phyloP scores from a whole-genome alignment of 2,797 vertebrate species.

The Gallinago stenura region DNA sequence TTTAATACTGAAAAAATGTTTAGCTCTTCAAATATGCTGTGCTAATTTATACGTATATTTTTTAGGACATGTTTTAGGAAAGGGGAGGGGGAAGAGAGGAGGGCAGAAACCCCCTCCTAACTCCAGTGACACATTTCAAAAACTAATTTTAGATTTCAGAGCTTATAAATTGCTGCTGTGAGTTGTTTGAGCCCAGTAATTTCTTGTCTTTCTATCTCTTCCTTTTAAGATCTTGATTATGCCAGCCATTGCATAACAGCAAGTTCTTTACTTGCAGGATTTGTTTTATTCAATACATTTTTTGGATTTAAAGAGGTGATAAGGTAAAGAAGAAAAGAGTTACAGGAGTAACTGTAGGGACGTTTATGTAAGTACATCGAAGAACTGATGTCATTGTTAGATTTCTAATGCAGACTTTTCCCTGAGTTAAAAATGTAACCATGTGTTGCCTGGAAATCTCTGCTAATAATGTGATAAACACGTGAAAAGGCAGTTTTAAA shows the following conservation, averaged over 20 bases:
- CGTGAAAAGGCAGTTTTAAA: background rate
- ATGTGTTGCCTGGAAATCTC: background rate
- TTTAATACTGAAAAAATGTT: background rate
- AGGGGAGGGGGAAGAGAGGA: no score
- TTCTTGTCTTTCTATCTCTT: background rate
- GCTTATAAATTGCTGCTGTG: background rate
- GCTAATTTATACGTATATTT: background rate
- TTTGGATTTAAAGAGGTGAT: background rate
- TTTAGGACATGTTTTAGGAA: background rate
- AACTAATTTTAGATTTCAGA: background rate
- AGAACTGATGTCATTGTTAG: background rate
- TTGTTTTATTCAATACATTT: background rate
- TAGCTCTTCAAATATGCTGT: background rate
- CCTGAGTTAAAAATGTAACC: background rate
- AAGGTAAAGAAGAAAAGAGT: background rate
- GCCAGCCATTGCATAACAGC: accelerated
- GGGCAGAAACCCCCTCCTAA: background rate
- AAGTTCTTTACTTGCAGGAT: background rate
- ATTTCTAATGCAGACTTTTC: background rate
- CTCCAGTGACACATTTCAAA: background rate
- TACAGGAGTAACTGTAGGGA: background rate
- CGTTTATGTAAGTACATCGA: background rate
- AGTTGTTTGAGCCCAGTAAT: background rate
- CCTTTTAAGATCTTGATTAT: background rate
- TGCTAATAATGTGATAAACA: background rate